Base-by-base conservation (phyloP, 2,888 invertebrate species). In the Eumacrocentrus americanus region DNA sequence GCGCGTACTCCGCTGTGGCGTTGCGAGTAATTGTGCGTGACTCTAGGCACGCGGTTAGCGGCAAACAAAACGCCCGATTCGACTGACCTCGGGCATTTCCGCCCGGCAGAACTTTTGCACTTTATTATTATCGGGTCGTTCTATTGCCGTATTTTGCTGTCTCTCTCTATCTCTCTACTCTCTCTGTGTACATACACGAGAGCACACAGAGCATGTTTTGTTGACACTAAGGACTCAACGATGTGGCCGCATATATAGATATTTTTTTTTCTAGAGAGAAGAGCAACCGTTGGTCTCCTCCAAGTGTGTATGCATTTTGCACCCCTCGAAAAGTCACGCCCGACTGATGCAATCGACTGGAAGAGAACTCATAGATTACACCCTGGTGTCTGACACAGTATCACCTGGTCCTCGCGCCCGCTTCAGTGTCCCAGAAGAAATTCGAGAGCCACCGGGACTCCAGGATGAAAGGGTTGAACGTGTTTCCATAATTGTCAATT, bases 301-400 rank as follows among this genome's bases (percentile, higher is more conserved):
- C n/a, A n/a, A n/a, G n/a, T n/a, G n/a, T n/a, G n/a, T n/a, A n/a
- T n/a, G n/a, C n/a, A n/a, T n/a, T n/a, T n/a, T n/a, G n/a, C n/a
- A n/a, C n/a, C n/a, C n/a, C n/a, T n/a, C n/a, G n/a, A n/a, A n/a
- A n/a, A 54, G 67, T 66, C 66, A 67, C 64, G 67, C 67, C 64
- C 64, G 56, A 58, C 48, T 40, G 44, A 60, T 57, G 40, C 51
- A 67, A 67, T 66, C 66, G 64, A 63, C 64, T 59, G 67, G 67
- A 67, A 67, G 60, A 62, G 53, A 58, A 50, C 48, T 64, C 37
- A 23, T 25, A 47, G 44, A 56, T 62, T 64, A 34, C 57, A 11
- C 34, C 12, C 14, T 18, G 14, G 20, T 53, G 16, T 52, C 22
- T 40, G n/a, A 29, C 11, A 12, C 38, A 55, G 52, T 57, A 51